Evolutionary conservation across 2,113 vertebrate genomes (phyloP), one percentile per base, ranked within the genome.

Genomic region (Phycodurus eques): DNA sequence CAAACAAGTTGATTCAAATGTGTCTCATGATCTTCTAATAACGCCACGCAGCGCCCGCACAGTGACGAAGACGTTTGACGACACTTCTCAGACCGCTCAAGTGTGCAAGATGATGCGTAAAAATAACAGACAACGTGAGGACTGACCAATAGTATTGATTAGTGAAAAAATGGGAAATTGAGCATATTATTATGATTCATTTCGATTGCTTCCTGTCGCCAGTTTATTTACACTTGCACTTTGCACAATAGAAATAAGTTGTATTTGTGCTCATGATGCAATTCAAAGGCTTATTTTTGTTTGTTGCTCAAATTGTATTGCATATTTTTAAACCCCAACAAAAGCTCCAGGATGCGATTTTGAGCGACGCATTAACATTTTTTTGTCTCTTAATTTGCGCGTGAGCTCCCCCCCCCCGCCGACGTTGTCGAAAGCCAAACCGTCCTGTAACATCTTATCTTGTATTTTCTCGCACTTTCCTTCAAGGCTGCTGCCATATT

Each of bases 261-360:
- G 10, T 35, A 77, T 70, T 65, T 53, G 35, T 2, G 20, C n/a
- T 57, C 9, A 2, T 11, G n/a, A 12, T 27, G 22, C 15, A 7
- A 46, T 66, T 66, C 22, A 2, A n/a, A 31, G 43, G 20, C n/a
- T 64, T 22, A 3, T 79, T 22, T 56, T 56, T 22, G n/a, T n/a
- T 56, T 74, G 89, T 80, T 79, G 43, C 33, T 74, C 39, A 54
- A 78, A 75, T 56, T 20, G 54, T 27, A 77, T 72, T 76, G 65
- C 44, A 51, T 71, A 67, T 66, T 88, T 85, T 84, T 75, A 82
- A 27, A 77, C 56, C 68, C 53, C 65, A 70, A 67, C 42, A 76
- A 83, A 80, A 65, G 69, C 76, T 74, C 54, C 31, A 31, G 35
- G 27, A 43, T 70, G 61, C 43, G 70, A 78, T 85, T 82, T 27